Percentiles rank a stretch among this genome's conserved stretches.
These are phyloP conservation scores for Parnassius apollo DNA, from an alignment of 2,888 invertebrate genomes.

Conservation along the genomic window DNA sequence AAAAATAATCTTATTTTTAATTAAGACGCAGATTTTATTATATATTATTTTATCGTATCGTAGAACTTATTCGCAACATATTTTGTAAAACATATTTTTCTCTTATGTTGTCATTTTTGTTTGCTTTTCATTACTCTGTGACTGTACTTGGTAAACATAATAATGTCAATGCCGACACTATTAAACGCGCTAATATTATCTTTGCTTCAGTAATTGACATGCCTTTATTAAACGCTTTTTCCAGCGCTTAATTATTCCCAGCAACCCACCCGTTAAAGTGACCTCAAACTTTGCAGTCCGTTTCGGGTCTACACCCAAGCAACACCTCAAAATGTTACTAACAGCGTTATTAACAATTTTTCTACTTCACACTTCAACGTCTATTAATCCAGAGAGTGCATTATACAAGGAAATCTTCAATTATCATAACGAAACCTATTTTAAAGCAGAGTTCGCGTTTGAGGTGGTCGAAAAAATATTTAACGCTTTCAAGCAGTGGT, in stretches of 20 bases:
- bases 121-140: conserved; percentile 19
- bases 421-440: conserved; percentile 52
- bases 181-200: conserved; percentile 67
- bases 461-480: conserved; percentile 66
- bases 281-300: conserved; percentile 53
- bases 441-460: conserved; percentile 57
- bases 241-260: conserved; percentile 57
- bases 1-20: no score
- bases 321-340: conserved; percentile 46
- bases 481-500: conserved; percentile 68
- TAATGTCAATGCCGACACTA: conserved; percentile 42
- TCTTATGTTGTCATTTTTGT: conserved; percentile 48
- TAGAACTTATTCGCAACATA: no score
- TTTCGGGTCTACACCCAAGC: conserved; percentile 30
- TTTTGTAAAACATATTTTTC: no score
- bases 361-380: conserved; percentile 36
- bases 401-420: conserved; percentile 53
- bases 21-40: no score
- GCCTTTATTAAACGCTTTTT: conserved; percentile 57
- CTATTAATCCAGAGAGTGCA: conserved; percentile 37
- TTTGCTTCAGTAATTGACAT: conserved; percentile 67
- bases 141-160: conserved; percentile 26
- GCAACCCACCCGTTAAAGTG: conserved; percentile 41
- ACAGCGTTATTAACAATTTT: conserved; percentile 37
- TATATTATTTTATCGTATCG: no score